Percentiles rank a stretch among this genome's conserved stretches.
Evolutionary conservation across 1,140 invertebrate genomes (phyloP).

Genomic region (Pararge aegeria): DNA sequence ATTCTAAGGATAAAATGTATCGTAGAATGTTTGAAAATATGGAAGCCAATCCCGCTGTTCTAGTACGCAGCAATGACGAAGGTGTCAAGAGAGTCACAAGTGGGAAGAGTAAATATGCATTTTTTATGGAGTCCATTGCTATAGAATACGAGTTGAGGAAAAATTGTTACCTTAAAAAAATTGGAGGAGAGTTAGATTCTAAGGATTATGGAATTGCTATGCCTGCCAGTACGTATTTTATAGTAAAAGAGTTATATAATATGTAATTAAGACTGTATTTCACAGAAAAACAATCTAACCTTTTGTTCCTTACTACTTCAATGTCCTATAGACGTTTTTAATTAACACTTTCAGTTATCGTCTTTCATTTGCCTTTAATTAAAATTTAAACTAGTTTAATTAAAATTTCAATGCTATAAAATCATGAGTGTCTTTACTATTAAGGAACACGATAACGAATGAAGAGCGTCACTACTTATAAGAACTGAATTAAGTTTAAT

Average conservation of each 20-base stretch:
- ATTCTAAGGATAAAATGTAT: conserved; percentile 67
- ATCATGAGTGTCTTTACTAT: not conserved
- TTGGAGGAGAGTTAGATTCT: conserved; percentile 87
- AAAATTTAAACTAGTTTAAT: no score
- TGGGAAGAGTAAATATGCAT: conserved; percentile 86
- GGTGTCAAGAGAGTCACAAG: conserved; percentile 89
- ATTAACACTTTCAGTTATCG: no score
- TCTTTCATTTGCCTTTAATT: no score
- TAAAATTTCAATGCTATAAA: conserved; percentile 10
- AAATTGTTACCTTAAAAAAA: conserved; percentile 88
- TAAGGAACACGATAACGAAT: not conserved
- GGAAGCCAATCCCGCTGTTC: conserved; percentile 82
- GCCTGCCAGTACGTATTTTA: conserved; percentile 83
- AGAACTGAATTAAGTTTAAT: no score
- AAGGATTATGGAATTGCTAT: conserved; percentile 92
- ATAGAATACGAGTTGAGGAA: conserved; percentile 89
- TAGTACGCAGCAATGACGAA: conserved; percentile 88
- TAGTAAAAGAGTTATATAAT: no score
- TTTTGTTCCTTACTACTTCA: no score
- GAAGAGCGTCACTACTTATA: no score
- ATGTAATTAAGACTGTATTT: no score
- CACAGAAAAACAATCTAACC: no score
- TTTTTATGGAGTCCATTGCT: conserved; percentile 91
- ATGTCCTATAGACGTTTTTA: no score
- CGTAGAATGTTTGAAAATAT: conserved; percentile 85